A percentile compares a stretch with the other conserved stretches of the same genome.
Evolutionary conservation across 2,888 invertebrate species (phyloP).

Genomic region (Invenusta paracnida): DNA sequence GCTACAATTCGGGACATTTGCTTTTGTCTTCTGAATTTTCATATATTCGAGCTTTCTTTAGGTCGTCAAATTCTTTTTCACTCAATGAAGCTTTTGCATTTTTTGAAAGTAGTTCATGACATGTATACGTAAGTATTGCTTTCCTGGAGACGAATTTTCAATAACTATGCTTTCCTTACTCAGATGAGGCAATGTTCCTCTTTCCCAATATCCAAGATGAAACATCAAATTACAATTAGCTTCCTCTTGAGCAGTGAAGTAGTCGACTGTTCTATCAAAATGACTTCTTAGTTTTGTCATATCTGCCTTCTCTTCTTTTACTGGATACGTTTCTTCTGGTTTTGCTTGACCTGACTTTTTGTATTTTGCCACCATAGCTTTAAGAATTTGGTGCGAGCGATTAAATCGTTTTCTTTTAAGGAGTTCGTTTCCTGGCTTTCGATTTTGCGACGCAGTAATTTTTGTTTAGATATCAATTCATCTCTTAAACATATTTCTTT

Average conservation of each 20-base stretch:
- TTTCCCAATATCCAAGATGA: neutral
- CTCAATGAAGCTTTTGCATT: neutral
- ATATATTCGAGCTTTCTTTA: neutral
- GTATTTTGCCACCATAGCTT: neutral
- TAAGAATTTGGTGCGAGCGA: neutral
- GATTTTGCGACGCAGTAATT: too few relatives aligned
- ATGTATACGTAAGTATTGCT: too few relatives aligned
- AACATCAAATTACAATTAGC: neutral
- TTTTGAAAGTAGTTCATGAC: neutral
- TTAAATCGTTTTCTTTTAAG: too few relatives aligned
- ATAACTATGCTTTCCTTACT: neutral
- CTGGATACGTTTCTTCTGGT: neutral
- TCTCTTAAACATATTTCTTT: too few relatives aligned
- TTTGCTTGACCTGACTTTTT: neutral
- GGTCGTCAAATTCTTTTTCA: neutral
- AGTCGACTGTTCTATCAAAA: neutral
- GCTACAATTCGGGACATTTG: neutral
- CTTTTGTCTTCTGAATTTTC: neutral
- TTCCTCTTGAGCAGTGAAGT: neutral
- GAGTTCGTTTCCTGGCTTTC: too few relatives aligned
- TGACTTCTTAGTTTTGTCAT: neutral
- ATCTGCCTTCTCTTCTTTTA: neutral
- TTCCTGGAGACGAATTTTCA: neutral
- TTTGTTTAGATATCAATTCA: too few relatives aligned
- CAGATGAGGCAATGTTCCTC: neutral